Percentiles rank a stretch among this genome's conserved stretches.
Evolutionary conservation across 1,140 invertebrate species (phyloP).

Genomic region (Drosophila nannoptera): DNA sequence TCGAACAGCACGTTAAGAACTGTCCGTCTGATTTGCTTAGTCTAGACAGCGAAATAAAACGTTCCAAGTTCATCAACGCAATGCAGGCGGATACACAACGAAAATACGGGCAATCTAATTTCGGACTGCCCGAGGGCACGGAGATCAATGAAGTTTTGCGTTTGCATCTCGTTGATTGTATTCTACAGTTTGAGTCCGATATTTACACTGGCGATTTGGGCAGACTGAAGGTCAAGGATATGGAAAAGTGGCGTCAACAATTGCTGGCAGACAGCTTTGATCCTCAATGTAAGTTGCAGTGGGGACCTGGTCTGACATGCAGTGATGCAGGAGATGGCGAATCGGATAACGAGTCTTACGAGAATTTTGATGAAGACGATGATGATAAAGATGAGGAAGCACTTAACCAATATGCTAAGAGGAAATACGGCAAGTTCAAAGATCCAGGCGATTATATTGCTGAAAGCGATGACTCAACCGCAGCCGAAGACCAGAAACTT

Average conservation of each 20-base stretch:
- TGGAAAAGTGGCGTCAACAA: conserved; percentile 86
- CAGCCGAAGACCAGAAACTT: conserved; percentile 74
- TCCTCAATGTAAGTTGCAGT: conserved; percentile 83
- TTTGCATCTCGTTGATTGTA: conserved; percentile 87
- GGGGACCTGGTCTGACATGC: conserved; percentile 79
- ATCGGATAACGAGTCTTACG: conserved; percentile 59
- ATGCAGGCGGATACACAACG: conserved; percentile 65
- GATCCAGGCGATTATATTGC: conserved; percentile 84
- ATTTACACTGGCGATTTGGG: conserved; percentile 90
- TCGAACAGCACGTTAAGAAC: conserved; percentile 83
- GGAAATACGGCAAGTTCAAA: conserved; percentile 24
- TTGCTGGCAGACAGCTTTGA: conserved; percentile 85
- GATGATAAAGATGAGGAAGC: conserved; percentile 79
- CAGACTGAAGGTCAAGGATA: conserved; percentile 86
- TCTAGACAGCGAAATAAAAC: conserved; percentile 46
- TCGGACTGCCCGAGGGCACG: conserved; percentile 83
- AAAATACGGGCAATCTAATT: conserved; percentile 83
- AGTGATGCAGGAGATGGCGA: conserved; percentile 42
- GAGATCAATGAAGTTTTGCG: conserved; percentile 82
- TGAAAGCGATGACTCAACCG: conserved; percentile 42
- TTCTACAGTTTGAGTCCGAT: conserved; percentile 94
- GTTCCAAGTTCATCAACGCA: conserved; percentile 41
- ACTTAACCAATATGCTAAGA: conserved; percentile 1
- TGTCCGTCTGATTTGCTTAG: conserved; percentile 84
- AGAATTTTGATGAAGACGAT: conserved; percentile 53